A percentile compares a stretch with the other conserved stretches of the same genome.
phyloP scores from a whole-genome alignment of 2,888 invertebrate species.

The Pollenia labialis region DNA sequence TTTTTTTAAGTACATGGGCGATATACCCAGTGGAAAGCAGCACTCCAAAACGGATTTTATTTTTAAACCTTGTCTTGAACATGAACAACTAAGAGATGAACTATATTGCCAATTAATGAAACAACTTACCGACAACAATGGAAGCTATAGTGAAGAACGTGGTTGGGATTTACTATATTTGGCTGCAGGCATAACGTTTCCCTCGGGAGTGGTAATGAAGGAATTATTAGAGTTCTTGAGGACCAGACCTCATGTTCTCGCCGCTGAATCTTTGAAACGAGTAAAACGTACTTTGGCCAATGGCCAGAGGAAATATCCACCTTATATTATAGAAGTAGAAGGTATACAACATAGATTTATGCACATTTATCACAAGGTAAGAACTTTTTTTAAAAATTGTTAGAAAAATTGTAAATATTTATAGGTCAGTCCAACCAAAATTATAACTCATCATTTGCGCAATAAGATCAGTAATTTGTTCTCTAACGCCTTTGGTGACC shows the following conservation, averaged over 20 bases:
- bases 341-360: slow-evolving; percentile 97
- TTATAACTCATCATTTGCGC: too few relatives aligned
- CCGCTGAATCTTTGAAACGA: slow-evolving; percentile 92
- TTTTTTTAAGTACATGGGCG: slow-evolving; percentile 90
- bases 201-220: slow-evolving; percentile 90
- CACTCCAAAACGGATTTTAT: slow-evolving; percentile 94
- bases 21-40: slow-evolving; percentile 91
- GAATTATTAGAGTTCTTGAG: slow-evolving; percentile 91
- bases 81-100: slow-evolving; percentile 93
- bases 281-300: slow-evolving; percentile 91
- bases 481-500: too few relatives aligned
- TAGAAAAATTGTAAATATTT: neutral
- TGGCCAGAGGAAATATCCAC: slow-evolving; percentile 92
- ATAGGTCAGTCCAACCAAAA: too few relatives aligned
- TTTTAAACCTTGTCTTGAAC: slow-evolving; percentile 90
- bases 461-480: too few relatives aligned
- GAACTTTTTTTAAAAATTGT: neutral
- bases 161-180: slow-evolving; percentile 98
- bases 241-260: slow-evolving; percentile 89
- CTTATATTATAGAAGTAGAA: slow-evolving; percentile 96
- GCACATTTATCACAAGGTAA: slow-evolving; percentile 94
- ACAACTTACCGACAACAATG: slow-evolving; percentile 95
- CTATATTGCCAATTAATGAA: slow-evolving; percentile 97
- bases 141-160: slow-evolving; percentile 92
- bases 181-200: slow-evolving; percentile 93